Base-by-base conservation (phyloP, 2,797 vertebrate genomes). In the Denticeps clupeoides region DNA sequence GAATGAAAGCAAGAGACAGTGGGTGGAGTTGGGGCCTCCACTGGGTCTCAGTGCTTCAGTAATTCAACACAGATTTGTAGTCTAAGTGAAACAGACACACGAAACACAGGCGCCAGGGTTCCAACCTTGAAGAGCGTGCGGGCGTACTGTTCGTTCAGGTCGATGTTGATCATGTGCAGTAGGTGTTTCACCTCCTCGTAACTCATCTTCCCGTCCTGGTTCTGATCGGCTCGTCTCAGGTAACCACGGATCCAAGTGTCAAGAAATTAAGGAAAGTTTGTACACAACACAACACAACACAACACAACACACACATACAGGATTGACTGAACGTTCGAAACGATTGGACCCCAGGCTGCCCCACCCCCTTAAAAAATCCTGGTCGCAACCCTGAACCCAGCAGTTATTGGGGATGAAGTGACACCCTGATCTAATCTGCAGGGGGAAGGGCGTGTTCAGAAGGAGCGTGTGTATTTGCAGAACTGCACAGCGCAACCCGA, bases 161-260 rank as follows among this genome's bases (percentile, higher is more conserved):
- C 82, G 1, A 97, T 89, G 60, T 97, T 97, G 68, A 97, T 88
- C 91, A 97, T 93, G 67, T 82, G 79, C 11, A 98, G 82, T 69
- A 98, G 84, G 56, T 66, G 76, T 59, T 89, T 90, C 62, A 96
- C 84, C 68, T 97, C 92, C 1, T 90, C 82, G 63, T 97, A 97
- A 59, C 83, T 93, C 89, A 98, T 97, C 69, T 89, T 92, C 41
- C 89, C 89, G 19, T 97, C 92, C 58, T 86, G 86, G 75, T 98
- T 83, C 61, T 89, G 82, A 68, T 98, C 93, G 0, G 92, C 93
- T 40, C 77, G 77, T 60, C 70, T 85, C 72, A 97, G 78, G 64
- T 94, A 92, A 51, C 85, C 73, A 0, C 87, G 83, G 74, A 98
- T 95, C 93, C 93, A 98, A 65, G 81, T 90, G 58, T 0, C 2